Base-by-base conservation (phyloP, 2,888 invertebrate genomes). In the Bedellia somnulentella region DNA sequence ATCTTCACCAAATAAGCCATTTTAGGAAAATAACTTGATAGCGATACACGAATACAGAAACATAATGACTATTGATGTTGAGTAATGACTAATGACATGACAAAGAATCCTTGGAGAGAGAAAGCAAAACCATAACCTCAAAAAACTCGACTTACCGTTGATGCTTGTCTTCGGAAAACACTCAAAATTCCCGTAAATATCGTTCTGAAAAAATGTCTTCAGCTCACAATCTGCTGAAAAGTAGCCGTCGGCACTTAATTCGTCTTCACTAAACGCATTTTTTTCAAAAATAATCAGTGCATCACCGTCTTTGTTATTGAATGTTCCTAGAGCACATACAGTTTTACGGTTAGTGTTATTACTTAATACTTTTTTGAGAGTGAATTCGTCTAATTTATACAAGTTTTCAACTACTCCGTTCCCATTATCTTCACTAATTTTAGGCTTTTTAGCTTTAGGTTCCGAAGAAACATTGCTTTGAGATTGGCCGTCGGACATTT, bases 241-340 rank as follows among this genome's bases (percentile, higher is more conserved):
- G 49, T 82, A 83, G n/a, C 77, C 77, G 36, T 54, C 57, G 31
- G 52, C 49, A 30, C 68, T 45, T 33, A 87, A 64, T 42, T 80
- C 73, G 26, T 84, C 80, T 37, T 82, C 82, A 22, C 81, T 80
- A 53, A 93, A 92, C 24, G 86, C 85, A 50, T 85, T 85, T 61
- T 93, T 93, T 52, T 93, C 92, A 23, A 93, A 73, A 40, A 91
- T 57, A 33, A 93, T 66, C 37, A 93, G 71, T 11, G 87, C 91
- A 37, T 79, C 68, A 43, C 80, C 81, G 45, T 78, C 75, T 51
- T 73, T 70, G 35, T 80, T 79, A 35, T 62, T 62, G 44, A 90
- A 88, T 37, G 63, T 79, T 11, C 91, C 92, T 42, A 84, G 79
- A 24, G 89, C 55, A 57, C 80, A 83, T 45, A 88, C 79, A 4